phyloP scores from a whole-genome alignment of 2,797 vertebrate species.

The Cynopterus sphinx region DNA sequence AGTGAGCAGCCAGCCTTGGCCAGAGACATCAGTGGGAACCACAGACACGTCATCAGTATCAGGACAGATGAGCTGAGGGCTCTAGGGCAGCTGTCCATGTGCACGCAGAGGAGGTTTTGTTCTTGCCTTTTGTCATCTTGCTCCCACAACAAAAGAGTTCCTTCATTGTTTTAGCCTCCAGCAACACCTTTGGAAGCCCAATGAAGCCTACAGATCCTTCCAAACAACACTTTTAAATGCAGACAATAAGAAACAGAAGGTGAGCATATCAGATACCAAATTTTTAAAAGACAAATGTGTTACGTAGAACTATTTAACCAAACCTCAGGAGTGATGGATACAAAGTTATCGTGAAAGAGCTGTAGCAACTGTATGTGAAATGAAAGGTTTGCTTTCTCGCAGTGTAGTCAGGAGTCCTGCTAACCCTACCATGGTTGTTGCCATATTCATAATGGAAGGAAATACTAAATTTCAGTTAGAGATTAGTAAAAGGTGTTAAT shows the following conservation, averaged over 20 bases:
- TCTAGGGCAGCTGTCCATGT: accelerated
- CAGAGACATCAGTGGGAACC: not conserved
- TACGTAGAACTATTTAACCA: not conserved
- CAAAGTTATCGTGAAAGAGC: too few species aligned
- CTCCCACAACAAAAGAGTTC: not conserved
- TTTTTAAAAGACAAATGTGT: not conserved
- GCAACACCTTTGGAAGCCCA: not conserved
- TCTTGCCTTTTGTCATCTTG: accelerated
- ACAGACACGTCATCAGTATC: not conserved
- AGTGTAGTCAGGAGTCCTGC: not conserved
- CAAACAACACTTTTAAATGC: not conserved
- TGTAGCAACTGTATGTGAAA: not conserved
- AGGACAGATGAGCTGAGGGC: not conserved
- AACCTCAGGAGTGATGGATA: not conserved
- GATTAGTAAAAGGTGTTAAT: not conserved
- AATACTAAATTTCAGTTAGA: not conserved
- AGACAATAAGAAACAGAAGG: not conserved
- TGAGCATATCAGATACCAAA: not conserved
- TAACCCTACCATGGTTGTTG: not conserved
- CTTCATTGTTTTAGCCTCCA: not conserved
- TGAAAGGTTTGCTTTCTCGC: not conserved
- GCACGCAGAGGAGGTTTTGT: not conserved
- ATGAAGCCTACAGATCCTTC: not conserved
- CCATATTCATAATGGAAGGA: not conserved
- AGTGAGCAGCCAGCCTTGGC: not conserved